Conservation (phyloP, 2,113 vertebrate species). For the Cepphus grylle region DNA sequence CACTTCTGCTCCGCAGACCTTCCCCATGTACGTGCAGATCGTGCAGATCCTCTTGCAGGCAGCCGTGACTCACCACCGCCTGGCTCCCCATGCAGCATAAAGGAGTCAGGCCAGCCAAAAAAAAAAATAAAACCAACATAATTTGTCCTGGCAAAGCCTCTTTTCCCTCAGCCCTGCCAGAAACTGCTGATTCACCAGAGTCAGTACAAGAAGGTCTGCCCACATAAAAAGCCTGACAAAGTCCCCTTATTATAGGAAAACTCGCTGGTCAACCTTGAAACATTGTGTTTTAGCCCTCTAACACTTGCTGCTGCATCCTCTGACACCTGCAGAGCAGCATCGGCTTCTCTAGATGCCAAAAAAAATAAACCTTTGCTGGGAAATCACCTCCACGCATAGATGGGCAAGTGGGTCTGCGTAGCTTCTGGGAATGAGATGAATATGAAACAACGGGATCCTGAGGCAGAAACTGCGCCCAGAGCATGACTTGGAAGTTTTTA, state of each 20-base stretch:
- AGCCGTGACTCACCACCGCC: conserved; percentile 49
- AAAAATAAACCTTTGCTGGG: background rate
- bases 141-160: background rate
- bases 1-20: background rate
- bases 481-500: background rate
- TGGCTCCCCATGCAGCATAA: conserved; percentile 27
- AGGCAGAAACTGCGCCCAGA: background rate
- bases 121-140: conserved; percentile 8
- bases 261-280: background rate
- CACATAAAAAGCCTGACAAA: conserved; percentile 32
- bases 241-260: conserved; percentile 27
- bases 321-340: background rate
- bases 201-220: conserved; percentile 15
- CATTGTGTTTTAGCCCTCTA: conserved; percentile 25
- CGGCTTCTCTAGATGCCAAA: background rate
- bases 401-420: fast-evolving
- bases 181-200: conserved; percentile 57
- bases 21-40: conserved; percentile 26
- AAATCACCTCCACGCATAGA: background rate
- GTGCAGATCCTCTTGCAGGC: background rate
- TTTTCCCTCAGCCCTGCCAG: conserved; percentile 14
- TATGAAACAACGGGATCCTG: fast-evolving
- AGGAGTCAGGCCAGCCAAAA: background rate
- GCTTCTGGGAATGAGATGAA: background rate
- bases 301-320: conserved; percentile 35